phyloP scores from a whole-genome alignment of 2,888 invertebrate species.

The Erebia epiphron region DNA sequence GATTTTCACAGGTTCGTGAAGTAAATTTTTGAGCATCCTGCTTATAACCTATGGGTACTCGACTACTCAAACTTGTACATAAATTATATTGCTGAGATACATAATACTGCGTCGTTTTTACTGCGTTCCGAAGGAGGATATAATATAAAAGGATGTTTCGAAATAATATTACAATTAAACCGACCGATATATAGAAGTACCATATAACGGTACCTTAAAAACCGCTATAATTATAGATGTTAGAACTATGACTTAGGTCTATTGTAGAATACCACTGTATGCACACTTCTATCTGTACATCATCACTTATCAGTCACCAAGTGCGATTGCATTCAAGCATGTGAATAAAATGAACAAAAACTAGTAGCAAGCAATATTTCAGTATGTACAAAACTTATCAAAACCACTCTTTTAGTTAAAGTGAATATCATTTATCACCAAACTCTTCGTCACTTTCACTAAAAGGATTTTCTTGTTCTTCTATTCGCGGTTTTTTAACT shows the following conservation, averaged over 20 bases:
- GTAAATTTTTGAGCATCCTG: too few species aligned
- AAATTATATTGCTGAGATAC: neutral
- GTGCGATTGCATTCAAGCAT: neutral
- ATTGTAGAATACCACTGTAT: neutral
- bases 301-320: neutral
- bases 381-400: slow-evolving; percentile 1
- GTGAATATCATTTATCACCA: slow-evolving; percentile 35
- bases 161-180: neutral
- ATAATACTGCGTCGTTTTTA: neutral
- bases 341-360: neutral
- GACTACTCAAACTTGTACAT: too few species aligned
- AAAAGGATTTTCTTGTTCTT: slow-evolving; percentile 53
- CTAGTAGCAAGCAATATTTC: neutral
- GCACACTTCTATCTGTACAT: neutral
- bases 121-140: neutral
- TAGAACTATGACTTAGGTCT: neutral
- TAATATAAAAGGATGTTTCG: neutral
- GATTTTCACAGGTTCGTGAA: too few species aligned
- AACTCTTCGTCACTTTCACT: slow-evolving; percentile 51
- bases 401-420: neutral
- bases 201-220: too few species aligned
- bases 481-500: slow-evolving; percentile 70
- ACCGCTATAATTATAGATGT: neutral
- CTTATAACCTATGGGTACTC: too few species aligned
- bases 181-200: too few species aligned